A percentile compares a stretch with the other conserved stretches of the same genome.
Conservation (phyloP, 2,113 vertebrate genomes). For the Neomonachus schauinslandi region DNA sequence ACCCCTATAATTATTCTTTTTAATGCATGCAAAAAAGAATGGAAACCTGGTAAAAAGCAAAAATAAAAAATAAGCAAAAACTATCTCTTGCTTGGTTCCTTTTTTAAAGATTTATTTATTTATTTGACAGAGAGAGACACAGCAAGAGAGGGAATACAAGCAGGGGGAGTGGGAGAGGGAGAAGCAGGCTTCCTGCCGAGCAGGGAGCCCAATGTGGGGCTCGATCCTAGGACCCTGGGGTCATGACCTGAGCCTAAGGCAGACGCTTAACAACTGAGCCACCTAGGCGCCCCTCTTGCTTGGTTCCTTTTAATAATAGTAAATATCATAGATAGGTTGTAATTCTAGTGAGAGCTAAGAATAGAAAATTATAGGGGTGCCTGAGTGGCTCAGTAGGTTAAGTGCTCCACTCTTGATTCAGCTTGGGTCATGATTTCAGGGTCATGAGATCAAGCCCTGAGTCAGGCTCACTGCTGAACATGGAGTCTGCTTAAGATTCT, state of each 20-base stretch:
- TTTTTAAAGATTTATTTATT: neutral
- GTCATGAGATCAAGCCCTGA: neutral
- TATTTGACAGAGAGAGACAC: too few relatives aligned
- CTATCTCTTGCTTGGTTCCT: neutral
- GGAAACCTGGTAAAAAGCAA: neutral
- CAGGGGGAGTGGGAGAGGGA: too few relatives aligned
- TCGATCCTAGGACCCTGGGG: too few relatives aligned
- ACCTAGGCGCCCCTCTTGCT: too few relatives aligned
- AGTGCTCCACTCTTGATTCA: neutral
- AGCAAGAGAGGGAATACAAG: too few relatives aligned
- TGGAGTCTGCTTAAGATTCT: neutral
- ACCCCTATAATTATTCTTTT: neutral
- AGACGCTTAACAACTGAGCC: too few relatives aligned
- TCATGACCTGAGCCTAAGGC: too few relatives aligned
- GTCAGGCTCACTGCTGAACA: neutral
- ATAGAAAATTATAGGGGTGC: neutral
- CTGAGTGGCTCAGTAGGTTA: neutral
- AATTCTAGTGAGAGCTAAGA: neutral
- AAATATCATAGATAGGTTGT: neutral
- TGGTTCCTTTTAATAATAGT: neutral
- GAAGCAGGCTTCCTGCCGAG: too few relatives aligned
- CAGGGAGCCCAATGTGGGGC: too few relatives aligned
- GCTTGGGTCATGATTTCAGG: too few relatives aligned
- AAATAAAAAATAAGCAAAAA: neutral
- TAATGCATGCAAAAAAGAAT: neutral